These are phyloP conservation scores for Melieria omissa DNA, from an alignment of 2,888 invertebrate species.

Conservation along the genomic window DNA sequence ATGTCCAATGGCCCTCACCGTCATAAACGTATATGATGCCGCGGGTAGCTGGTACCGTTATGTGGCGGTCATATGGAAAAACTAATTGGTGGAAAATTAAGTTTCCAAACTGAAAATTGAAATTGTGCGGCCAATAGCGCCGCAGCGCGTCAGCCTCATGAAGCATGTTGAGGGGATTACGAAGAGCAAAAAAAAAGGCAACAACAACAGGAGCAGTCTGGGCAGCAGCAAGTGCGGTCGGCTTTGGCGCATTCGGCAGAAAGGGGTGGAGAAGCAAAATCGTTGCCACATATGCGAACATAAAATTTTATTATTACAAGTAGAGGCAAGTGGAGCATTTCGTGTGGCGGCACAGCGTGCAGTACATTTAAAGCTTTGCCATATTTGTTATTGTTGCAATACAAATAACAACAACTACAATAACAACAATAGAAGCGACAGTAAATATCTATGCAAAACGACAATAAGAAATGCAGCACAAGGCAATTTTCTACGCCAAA, in stretches of 20 bases:
- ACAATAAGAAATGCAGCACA: constrained; percentile 3
- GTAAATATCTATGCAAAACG: not conserved
- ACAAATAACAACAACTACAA: not conserved
- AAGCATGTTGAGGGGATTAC: not conserved
- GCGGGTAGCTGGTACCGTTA: no score
- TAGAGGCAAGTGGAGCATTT: no score
- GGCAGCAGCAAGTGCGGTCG: no score
- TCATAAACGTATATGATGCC: no score
- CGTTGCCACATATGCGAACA: no score
- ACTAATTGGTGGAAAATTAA: constrained; percentile 35
- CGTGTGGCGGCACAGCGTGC: no score
- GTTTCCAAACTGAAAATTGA: constrained; percentile 23
- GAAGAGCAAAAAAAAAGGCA: not conserved
- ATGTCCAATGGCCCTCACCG: no score
- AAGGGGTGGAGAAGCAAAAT: no score
- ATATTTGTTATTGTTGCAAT: no score
- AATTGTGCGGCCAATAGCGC: not conserved
- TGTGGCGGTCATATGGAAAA: not conserved
- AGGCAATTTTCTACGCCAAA: constrained; percentile 30
- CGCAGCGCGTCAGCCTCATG: not conserved
- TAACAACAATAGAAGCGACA: constrained; percentile 3
- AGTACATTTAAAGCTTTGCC: no score
- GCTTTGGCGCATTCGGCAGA: no score
- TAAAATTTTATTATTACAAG: no score
- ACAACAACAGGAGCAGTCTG: not conserved